Evolutionary conservation across 1,140 invertebrate species (phyloP).

Genomic region (Lucilia sericata): DNA sequence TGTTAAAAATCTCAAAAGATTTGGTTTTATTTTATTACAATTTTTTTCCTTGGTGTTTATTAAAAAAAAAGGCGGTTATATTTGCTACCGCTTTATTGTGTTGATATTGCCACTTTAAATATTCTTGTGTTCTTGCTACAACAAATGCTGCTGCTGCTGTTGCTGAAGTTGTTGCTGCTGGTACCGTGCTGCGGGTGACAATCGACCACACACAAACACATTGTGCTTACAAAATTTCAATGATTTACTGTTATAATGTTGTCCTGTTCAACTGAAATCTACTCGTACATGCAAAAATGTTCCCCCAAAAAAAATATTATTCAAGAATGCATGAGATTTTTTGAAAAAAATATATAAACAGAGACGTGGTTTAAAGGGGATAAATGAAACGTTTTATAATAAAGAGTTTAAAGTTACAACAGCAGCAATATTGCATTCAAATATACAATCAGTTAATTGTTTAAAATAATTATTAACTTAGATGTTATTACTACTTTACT

Average conservation of each 20-base stretch:
- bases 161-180: background rate
- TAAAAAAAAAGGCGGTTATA: background rate
- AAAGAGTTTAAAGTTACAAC: too few species aligned
- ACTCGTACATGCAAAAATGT: background rate
- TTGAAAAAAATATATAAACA: background rate
- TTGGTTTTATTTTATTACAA: too few species aligned
- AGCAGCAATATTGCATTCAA: too few species aligned
- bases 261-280: constrained; percentile 28
- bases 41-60: background rate
- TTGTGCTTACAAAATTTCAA: constrained; percentile 35
- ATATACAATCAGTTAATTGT: too few species aligned
- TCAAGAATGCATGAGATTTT: constrained; percentile 28
- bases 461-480: too few species aligned
- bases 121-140: background rate
- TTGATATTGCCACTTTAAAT: constrained; percentile 30
- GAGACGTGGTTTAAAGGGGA: background rate
- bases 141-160: constrained; percentile 26
- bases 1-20: constrained; percentile 23
- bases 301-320: background rate
- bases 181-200: constrained; percentile 35
- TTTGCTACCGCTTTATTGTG: constrained; percentile 25
- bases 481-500: too few species aligned
- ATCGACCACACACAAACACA: constrained; percentile 28
- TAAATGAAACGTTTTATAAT: too few species aligned
- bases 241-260: constrained; percentile 40